Percentiles rank a stretch among this genome's conserved stretches.
Evolutionary conservation across 1,140 invertebrate genomes (phyloP).

Genomic region (Drosophila willistoni): DNA sequence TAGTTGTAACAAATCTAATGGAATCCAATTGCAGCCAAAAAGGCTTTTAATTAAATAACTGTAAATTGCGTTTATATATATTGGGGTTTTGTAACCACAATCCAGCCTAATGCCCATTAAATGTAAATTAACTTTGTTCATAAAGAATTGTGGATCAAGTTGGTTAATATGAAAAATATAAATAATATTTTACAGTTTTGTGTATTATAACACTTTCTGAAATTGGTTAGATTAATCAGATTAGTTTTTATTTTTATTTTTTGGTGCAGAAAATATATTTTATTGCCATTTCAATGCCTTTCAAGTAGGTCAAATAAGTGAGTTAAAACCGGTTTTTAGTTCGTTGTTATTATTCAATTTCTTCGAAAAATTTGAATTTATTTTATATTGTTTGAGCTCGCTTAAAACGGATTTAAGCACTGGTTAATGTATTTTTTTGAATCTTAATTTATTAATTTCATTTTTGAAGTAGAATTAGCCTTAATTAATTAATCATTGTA

Average conservation of each 20-base stretch:
- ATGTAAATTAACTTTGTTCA: slow-evolving; percentile 60
- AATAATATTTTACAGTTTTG: not conserved
- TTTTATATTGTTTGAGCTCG: too few relatives aligned
- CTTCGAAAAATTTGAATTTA: too few relatives aligned
- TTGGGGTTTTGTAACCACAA: slow-evolving; percentile 40
- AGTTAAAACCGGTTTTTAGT: too few relatives aligned
- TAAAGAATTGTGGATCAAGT: slow-evolving; percentile 6
- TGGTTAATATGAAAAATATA: not conserved
- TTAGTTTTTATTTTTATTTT: not conserved
- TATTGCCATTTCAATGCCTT: too few relatives aligned
- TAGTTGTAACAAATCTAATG: slow-evolving; percentile 2
- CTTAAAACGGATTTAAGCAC: too few relatives aligned
- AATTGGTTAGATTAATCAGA: not conserved
- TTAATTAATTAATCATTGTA: too few relatives aligned
- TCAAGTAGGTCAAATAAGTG: too few relatives aligned
- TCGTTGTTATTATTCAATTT: too few relatives aligned
- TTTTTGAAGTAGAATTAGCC: too few relatives aligned
- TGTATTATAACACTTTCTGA: not conserved
- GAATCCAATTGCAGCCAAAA: slow-evolving; percentile 3
- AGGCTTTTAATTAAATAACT: slow-evolving; percentile 19
- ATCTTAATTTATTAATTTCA: too few relatives aligned
- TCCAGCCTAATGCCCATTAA: slow-evolving; percentile 58
- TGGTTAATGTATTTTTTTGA: too few relatives aligned
- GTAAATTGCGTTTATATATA: slow-evolving; percentile 8
- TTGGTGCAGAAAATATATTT: too few relatives aligned